Evolutionary conservation across 2,888 invertebrate genomes (phyloP), one percentile per base, ranked within the genome.

Genomic region (Norana najaformis): DNA sequence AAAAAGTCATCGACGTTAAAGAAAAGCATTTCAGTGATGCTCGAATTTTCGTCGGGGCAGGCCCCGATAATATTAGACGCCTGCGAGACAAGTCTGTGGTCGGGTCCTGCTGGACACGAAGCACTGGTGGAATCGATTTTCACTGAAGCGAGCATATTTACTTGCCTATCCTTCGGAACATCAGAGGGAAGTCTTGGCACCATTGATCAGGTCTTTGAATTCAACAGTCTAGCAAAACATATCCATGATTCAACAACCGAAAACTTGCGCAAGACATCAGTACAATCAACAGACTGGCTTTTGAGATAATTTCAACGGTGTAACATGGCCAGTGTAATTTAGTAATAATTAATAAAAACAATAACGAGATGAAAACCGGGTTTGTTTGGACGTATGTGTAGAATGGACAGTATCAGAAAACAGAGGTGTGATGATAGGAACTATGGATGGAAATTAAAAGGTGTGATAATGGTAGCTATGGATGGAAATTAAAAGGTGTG

Each of bases 161-260:
- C 69, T 69, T 69, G 69, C 69, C 69, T 69, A n/a, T 69, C 69
- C 69, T 69, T 69, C n/a, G 69, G 69, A 69, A 69, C 30, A 69
- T n/a, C 69, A 69, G 69, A 6, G 69, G 69, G 69, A 30, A 69
- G 69, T 69, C n/a, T 69, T 30, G 69, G 69, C 30, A 69, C 69
- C 69, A 69, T 69, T 69, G 30, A 69, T 30, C 69, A 69, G 69
- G 8, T 69, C 3, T 8, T 0, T 16, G 4, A 18, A 53, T 11
- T n/a, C n/a, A n/a, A n/a, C 4, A 69, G n/a, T n/a, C 69, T 69
- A 13, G 16, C 0, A 6, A 69, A 69, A 69, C 0, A 30, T 0
- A 69, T 8, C 16, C 0, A n/a, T 0, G 69, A 4, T 30, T 69
- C 69, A 69, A n/a, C n/a, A n/a, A n/a, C 30, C 4, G 13, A 11